Percentiles rank a stretch among this genome's conserved stretches.
These are phyloP conservation scores for Heteropelma amictum DNA, from an alignment of 2,888 invertebrate genomes.

Conservation along the genomic window DNA sequence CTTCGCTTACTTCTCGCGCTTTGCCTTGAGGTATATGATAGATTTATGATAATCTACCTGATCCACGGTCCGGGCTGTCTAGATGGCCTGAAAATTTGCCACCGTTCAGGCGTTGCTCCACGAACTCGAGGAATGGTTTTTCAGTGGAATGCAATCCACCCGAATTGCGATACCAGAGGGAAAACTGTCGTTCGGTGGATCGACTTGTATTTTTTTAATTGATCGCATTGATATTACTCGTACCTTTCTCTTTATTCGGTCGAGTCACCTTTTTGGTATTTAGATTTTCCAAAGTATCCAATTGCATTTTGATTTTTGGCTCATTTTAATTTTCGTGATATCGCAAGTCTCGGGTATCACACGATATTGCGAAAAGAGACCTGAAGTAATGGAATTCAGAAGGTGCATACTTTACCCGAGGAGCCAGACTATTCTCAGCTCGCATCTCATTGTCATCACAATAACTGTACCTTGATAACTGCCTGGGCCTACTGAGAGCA, in stretches of 20 bases:
- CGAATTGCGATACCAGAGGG: constrained; percentile 14
- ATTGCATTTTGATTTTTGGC: no score
- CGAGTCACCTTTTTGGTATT: not conserved
- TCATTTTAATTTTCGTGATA: not conserved
- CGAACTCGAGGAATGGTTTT: no score
- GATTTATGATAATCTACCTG: no score
- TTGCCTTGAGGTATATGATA: no score
- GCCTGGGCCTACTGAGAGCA: constrained; percentile 54
- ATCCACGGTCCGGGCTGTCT: no score
- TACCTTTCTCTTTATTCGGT: not conserved
- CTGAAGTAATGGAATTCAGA: not conserved
- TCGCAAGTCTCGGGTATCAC: not conserved
- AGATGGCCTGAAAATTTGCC: no score
- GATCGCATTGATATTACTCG: no score
- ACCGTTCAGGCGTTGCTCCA: no score
- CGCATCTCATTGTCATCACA: constrained; percentile 36
- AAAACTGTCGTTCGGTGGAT: constrained; percentile 5
- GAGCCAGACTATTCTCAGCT: constrained; percentile 32
- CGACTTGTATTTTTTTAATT: not conserved
- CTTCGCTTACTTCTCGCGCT: no score
- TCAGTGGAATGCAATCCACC: no score
- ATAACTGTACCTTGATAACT: constrained; percentile 31
- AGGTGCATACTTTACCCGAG: not conserved
- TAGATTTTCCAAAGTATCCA: not conserved
- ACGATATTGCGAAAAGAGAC: not conserved